Base-by-base conservation (phyloP, 30 jellyfish, hydroid and myxozoan species). In the Aurelia sp. region DNA sequence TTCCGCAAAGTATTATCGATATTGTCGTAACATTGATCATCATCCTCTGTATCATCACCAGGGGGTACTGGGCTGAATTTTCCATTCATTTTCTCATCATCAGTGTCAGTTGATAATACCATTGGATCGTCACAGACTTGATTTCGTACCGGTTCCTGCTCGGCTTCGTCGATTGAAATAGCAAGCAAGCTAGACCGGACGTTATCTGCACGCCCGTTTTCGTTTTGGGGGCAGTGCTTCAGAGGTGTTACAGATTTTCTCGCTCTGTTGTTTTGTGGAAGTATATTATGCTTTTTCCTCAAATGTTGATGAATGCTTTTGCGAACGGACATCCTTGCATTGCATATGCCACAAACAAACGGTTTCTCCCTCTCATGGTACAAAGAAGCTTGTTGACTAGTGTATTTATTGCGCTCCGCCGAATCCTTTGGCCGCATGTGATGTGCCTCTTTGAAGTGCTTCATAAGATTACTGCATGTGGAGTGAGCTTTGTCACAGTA, bases 51-150 rank as follows among this genome's bases (percentile, higher is more conserved):
- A 68, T 77, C 88, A 30, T 60, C 58, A 33, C 88, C 62, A 8
- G 88, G 88, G 33, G 88, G 88, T 13, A 77, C 88, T 5, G 88
- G 88, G 19, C 73, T 60, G 67, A 5, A 77, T 3, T 35, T 21
- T 52, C 58, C 72, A 51, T 57, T 31, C 38, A 16, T 68, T 12
- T 38, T 20, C 44, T 72, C 60, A 9, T 44, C 27, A 4, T 20
- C 68, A 0, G 48, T 61, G 21, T 20, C 83, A 2, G 58, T 3
- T 4, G 83, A 72, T 13, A 20, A 13, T 2, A 41, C 33, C 41
- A 21, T 3, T 24, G 77, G 48, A 5, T 50, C 44, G 1, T 3
- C 27, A 18, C 27, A n/a, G 61, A 15, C 5, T 27, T 69, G 60
- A 5, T 15, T 6, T 4, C 19, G n/a, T 30, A 15, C 44, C 10